phyloP scores from a whole-genome alignment of 2,797 vertebrate genomes.

The Microctenopoma steveboyesi region DNA sequence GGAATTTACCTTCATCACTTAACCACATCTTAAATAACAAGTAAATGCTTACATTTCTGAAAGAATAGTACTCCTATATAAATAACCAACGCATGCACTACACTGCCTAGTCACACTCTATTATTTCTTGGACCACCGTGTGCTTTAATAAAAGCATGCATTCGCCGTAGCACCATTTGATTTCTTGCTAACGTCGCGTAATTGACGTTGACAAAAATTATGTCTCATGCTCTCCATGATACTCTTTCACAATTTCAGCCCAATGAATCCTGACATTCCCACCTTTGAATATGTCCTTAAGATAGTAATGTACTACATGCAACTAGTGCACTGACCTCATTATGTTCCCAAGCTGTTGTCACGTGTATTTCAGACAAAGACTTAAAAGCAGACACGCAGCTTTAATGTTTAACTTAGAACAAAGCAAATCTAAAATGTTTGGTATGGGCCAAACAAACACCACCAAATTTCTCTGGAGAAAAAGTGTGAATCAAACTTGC shows the following conservation, averaged over 20 bases:
- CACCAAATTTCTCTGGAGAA: neutral
- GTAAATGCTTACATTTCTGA: neutral
- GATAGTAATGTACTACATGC: too few relatives aligned
- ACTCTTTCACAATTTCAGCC: too few relatives aligned
- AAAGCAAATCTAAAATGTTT: neutral
- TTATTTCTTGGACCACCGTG: too few relatives aligned
- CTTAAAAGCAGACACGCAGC: neutral
- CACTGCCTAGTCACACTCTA: too few relatives aligned
- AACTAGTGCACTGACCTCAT: too few relatives aligned
- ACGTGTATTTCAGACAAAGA: neutral
- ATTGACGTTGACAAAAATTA: too few relatives aligned
- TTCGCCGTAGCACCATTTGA: too few relatives aligned
- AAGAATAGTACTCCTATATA: neutral
- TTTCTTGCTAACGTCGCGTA: too few relatives aligned
- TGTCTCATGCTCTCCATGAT: too few relatives aligned
- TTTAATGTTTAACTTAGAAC: neutral
- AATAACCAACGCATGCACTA: neutral
- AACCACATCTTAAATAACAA: neutral
- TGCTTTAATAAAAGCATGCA: too few relatives aligned
- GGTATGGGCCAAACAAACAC: neutral
- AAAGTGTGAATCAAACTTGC: neutral
- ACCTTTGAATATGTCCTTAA: too few relatives aligned
- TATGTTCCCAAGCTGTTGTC: neutral
- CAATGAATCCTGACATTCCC: too few relatives aligned
- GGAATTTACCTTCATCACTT: conserved; percentile 1